Percentiles rank a stretch among this genome's conserved stretches.
Conservation (phyloP, 2,113 vertebrate genomes). For the Eulemur rufifrons region DNA sequence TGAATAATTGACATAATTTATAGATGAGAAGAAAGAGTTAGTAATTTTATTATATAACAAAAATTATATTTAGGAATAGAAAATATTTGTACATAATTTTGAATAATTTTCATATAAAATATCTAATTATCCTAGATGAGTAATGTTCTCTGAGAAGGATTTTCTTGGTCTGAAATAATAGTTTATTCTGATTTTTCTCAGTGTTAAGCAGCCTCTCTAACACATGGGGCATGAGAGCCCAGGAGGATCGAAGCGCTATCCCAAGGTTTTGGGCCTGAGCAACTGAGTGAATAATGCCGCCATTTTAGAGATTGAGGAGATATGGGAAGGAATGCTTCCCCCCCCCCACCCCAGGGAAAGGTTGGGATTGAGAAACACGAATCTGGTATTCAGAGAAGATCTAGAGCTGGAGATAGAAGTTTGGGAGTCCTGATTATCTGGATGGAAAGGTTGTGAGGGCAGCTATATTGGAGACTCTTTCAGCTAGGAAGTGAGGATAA, state of each 20-base stretch:
- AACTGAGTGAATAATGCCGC: background rate
- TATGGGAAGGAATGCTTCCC: background rate
- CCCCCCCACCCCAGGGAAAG: background rate
- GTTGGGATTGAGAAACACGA: background rate
- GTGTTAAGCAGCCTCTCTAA: constrained; percentile 43
- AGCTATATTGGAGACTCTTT: background rate
- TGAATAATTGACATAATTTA: background rate
- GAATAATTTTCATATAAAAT: background rate
- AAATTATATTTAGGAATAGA: background rate
- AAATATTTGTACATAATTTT: constrained; percentile 22
- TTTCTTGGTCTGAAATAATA: constrained; percentile 58
- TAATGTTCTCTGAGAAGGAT: constrained; percentile 42
- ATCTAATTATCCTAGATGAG: background rate
- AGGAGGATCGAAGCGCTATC: background rate
- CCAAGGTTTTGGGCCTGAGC: background rate
- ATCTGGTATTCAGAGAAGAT: background rate
- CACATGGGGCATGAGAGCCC: background rate
- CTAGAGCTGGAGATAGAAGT: background rate
- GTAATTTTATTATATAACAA: background rate
- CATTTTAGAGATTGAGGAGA: background rate
- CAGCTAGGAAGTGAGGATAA: background rate
- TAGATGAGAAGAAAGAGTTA: background rate
- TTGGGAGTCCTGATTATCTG: background rate
- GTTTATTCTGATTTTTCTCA: constrained; percentile 38
- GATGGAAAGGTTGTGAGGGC: background rate